phyloP scores from a whole-genome alignment of 2,888 invertebrate species.

The Eumerus sabulonum region DNA sequence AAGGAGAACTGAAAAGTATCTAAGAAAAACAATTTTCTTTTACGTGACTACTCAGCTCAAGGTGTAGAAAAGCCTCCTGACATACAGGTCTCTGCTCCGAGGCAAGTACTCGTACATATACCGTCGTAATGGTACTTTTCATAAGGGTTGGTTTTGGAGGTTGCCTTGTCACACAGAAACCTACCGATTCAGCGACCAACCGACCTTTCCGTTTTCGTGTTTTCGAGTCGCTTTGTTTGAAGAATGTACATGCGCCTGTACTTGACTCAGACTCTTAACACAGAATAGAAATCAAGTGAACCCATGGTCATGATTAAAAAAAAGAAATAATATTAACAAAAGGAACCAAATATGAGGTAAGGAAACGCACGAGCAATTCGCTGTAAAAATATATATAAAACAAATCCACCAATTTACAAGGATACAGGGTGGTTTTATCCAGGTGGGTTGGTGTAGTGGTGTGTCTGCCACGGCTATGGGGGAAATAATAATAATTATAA shows the following conservation, averaged over 20 bases:
- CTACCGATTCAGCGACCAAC: conserved; percentile 20
- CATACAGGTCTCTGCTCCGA: too few species aligned
- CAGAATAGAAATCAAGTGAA: conserved; percentile 59
- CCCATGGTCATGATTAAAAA: conserved; percentile 56
- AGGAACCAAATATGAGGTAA: too few species aligned
- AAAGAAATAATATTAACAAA: neutral
- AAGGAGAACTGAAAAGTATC: conserved; percentile 12
- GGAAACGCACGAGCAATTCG: neutral
- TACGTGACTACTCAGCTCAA: conserved; percentile 28
- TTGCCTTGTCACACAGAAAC: conserved; percentile 49
- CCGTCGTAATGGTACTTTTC: conserved; percentile 8
- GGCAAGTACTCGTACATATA: neutral
- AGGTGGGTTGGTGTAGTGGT: conserved; percentile 36
- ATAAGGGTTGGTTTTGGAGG: conserved; percentile 38
- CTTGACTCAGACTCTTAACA: conserved; percentile 63
- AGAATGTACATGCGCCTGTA: conserved; percentile 62
- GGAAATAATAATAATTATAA: conserved; percentile 60
- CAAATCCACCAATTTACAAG: conserved; percentile 47
- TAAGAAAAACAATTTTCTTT: conserved; percentile 29
- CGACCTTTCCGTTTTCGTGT: conserved; percentile 58
- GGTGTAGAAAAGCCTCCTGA: neutral
- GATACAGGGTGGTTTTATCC: conserved; percentile 41
- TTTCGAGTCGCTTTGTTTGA: conserved; percentile 33
- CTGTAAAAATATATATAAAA: conserved; percentile 34
- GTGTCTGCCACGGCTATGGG: conserved; percentile 18